Evolutionary conservation across 2,113 vertebrate genomes (phyloP).

Genomic region (Cheilinus undulatus): DNA sequence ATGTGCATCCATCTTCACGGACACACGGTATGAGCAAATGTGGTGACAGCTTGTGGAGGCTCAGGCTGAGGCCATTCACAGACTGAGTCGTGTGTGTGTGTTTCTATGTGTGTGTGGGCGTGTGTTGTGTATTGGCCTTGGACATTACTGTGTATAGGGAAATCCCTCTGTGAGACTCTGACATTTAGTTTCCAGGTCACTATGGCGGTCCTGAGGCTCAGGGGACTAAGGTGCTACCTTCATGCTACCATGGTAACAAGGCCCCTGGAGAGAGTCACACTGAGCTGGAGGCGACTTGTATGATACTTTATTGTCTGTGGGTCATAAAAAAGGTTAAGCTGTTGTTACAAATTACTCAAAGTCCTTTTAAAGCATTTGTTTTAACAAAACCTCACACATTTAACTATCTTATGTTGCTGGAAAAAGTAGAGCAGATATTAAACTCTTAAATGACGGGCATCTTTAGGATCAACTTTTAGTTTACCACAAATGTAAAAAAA

Average conservation of each 20-base stretch:
- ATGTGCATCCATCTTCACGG: conserved; percentile 9
- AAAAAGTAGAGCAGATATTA: too few relatives aligned
- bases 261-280: conserved; percentile 12
- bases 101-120: conserved; percentile 1
- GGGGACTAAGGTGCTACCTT: conserved; percentile 31
- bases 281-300: background rate
- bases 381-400: background rate
- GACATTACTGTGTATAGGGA: conserved; percentile 26
- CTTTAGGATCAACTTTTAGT: too few relatives aligned
- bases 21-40: background rate
- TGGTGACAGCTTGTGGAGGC: conserved; percentile 2
- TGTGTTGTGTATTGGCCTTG: conserved; percentile 27
- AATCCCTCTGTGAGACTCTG: conserved; percentile 39
- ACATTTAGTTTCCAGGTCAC: conserved; percentile 70
- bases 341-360: background rate
- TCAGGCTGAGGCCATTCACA: conserved; percentile 37
- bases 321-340: background rate
- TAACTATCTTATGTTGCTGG: background rate
- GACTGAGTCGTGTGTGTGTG: background rate
- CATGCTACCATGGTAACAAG: conserved; percentile 15
- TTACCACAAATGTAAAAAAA: too few relatives aligned
- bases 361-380: too few relatives aligned
- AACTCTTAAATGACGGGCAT: too few relatives aligned
- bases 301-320: too few relatives aligned
- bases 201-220: conserved; percentile 21